Evolutionary conservation across 2,888 invertebrate genomes (phyloP), one percentile per base, ranked within the genome.

Genomic region (Brenthis hecate): DNA sequence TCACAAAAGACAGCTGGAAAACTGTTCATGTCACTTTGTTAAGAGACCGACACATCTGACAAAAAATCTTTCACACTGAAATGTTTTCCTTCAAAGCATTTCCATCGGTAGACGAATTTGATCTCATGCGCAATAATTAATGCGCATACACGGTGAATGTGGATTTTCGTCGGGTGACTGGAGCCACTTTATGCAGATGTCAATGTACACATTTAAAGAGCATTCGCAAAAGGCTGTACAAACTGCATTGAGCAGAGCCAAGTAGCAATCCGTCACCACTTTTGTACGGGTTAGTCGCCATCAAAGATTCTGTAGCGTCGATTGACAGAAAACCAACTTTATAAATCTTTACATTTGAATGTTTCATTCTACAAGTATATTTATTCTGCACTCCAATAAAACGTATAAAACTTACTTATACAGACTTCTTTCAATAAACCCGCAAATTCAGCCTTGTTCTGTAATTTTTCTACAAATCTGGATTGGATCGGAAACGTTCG

Each of bases 181-280:
- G 14, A 48, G 6, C 14, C 48, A 48, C 4, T 48, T 48, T 13
- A 48, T 48, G 14, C 48, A 48, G 13, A 48, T 48, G 14, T 48
- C 4, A 48, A 14, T 5, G 48, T 48, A 48, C 11, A 11, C 14
- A 14, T 14, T 48, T 4, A 48, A 48, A 48, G 3, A 48, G 48
- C 48, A 48, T 11, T 48, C 14, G 14, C 48, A 3, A 48, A 48
- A 48, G 4, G 48, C 48, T 48, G 4, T 13, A 48, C 48, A 48
- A 2, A 48, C 48, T 48, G 48, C 48, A 48, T 48, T 48, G 14
- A 48, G 48, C 3, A 48, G 14, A 48, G 48, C 48, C 48, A 48
- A 14, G 11, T 2, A 48, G 14, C 14, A 48, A 48, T 48, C 48
- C 14, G 48, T 48, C 11, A 48, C 48, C 13, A 70, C 56, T 70